A percentile compares a stretch with the other conserved stretches of the same genome.
phyloP scores from a whole-genome alignment of 2,797 vertebrate species.

The Chloroceryle amazona region DNA sequence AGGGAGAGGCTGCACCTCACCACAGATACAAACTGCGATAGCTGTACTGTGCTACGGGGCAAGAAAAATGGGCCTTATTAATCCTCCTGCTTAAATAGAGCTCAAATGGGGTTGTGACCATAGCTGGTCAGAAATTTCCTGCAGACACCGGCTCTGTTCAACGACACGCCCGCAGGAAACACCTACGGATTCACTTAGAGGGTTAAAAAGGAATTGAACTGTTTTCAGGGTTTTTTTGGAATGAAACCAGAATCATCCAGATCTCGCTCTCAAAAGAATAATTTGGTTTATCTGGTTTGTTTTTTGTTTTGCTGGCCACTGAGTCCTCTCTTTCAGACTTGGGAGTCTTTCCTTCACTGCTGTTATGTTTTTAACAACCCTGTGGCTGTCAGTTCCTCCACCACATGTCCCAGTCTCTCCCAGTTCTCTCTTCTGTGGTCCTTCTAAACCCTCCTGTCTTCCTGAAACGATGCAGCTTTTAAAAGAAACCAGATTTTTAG shows the following conservation, averaged over 20 bases:
- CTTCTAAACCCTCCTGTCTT: background rate
- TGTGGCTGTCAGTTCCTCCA: background rate
- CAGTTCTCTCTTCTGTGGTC: background rate
- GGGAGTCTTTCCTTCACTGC: background rate
- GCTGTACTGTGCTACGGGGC: background rate
- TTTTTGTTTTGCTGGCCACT: background rate
- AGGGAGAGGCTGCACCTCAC: background rate
- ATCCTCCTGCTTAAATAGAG: background rate
- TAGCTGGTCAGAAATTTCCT: background rate
- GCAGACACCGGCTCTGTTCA: background rate
- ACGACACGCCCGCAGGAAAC: background rate
- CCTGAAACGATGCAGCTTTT: background rate
- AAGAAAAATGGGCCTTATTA: background rate
- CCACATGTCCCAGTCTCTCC: background rate
- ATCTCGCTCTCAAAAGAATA: background rate
- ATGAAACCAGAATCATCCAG: background rate
- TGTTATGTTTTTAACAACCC: fast-evolving
- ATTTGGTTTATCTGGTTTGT: background rate
- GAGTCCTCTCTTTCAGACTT: background rate
- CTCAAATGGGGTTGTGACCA: background rate
- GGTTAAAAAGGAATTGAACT: background rate
- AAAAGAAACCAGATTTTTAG: background rate
- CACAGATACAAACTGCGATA: background rate
- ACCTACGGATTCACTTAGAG: background rate
- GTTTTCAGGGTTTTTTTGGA: background rate